These are phyloP conservation scores for Mycogona germanica DNA, from an alignment of 2,888 invertebrate genomes.

Conservation along the genomic window DNA sequence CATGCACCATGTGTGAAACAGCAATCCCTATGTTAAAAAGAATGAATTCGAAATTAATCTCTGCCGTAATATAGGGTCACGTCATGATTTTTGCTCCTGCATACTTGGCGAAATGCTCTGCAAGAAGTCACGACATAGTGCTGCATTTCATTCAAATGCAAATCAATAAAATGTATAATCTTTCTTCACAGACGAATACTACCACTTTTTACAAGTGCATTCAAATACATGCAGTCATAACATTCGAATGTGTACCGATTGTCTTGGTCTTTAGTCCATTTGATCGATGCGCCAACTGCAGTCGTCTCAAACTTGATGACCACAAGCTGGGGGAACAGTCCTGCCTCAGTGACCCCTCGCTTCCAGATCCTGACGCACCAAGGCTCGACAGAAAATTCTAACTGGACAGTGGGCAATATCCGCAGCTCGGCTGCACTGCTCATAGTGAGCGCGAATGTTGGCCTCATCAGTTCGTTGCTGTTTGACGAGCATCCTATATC, in stretches of 20 bases:
- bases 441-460: no score
- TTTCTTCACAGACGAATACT: not conserved
- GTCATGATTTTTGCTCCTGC: not conserved
- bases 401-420: no score
- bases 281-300: constrained; percentile 1
- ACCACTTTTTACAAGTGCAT: not conserved
- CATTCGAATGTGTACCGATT: not conserved
- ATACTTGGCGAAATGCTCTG: not conserved
- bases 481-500: no score
- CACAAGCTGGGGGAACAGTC: constrained; percentile 19
- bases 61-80: no score
- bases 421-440: no score
- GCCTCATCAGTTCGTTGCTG: no score
- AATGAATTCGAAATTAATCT: constrained; percentile 2
- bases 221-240: no score
- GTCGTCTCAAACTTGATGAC: constrained; percentile 20
- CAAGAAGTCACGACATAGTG: not conserved
- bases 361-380: constrained; percentile 22
- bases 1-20: constrained; percentile 36
- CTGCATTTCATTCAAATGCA: no score
- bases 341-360: constrained; percentile 7
- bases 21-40: constrained; percentile 24
- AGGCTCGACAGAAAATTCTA: constrained; percentile 10
- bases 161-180: no score
- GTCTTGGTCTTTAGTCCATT: constrained; percentile 13